Evolutionary conservation across 2,113 vertebrate genomes (phyloP).

Genomic region (Anseranas semipalmata): DNA sequence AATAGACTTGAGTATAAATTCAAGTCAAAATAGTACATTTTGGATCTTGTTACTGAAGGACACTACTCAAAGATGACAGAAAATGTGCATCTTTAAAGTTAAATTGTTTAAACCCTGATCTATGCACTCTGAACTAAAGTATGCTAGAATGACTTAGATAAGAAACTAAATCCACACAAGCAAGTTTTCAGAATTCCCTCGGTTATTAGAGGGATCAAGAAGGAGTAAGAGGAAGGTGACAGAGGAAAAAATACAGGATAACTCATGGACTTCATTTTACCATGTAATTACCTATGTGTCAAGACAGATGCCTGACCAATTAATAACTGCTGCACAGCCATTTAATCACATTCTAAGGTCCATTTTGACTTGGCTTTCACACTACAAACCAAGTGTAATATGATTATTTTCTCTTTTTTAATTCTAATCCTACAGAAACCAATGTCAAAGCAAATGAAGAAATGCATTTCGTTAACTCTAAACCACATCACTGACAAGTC

Average conservation of each 20-base stretch:
- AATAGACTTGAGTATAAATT: not conserved
- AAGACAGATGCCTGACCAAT: not conserved
- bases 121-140: not conserved
- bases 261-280: not conserved
- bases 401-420: not conserved
- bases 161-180: not conserved
- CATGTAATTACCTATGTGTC: too few relatives aligned
- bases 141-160: not conserved
- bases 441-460: not conserved
- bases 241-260: not conserved
- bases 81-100: not conserved
- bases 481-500: slow-evolving; percentile 15
- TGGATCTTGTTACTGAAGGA: not conserved
- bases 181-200: not conserved
- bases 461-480: not conserved
- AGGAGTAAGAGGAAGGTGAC: not conserved
- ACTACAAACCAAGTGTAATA: not conserved
- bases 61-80: not conserved
- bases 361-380: not conserved
- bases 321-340: not conserved
- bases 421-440: slow-evolving; percentile 4
- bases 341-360: not conserved
- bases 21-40: not conserved
- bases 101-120: not conserved
- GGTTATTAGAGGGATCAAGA: not conserved